phyloP scores from a whole-genome alignment of 1,140 invertebrate species.

The Tenebrio molitor region DNA sequence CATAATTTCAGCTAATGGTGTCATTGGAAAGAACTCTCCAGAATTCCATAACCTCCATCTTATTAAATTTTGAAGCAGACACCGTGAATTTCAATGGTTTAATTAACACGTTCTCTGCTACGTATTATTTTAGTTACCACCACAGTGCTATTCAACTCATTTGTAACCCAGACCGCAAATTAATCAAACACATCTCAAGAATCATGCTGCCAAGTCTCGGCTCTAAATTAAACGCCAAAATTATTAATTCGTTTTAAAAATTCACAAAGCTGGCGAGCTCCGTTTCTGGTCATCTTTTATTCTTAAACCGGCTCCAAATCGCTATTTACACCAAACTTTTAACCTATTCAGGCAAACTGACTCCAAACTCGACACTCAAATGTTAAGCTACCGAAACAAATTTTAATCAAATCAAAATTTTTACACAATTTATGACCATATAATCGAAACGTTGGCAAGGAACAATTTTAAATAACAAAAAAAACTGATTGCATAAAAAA shows the following conservation, averaged over 20 bases:
- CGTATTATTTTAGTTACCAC: conserved; percentile 40
- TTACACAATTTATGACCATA: too few species aligned
- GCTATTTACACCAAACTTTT: too few species aligned
- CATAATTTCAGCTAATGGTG: conserved; percentile 1
- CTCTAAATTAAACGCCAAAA: conserved; percentile 18
- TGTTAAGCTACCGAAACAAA: too few species aligned
- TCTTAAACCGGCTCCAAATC: too few species aligned
- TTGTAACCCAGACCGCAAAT: conserved; percentile 24
- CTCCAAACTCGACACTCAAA: too few species aligned
- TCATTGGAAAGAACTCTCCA: conserved; percentile 18
- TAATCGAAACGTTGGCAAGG: too few species aligned
- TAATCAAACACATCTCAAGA: conserved; percentile 38
- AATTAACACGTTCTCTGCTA: conserved; percentile 39
- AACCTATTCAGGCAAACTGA: too few species aligned
- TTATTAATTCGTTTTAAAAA: conserved; percentile 33
- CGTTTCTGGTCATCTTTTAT: too few species aligned
- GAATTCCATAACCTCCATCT: conserved; percentile 26
- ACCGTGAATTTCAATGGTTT: conserved; percentile 39
- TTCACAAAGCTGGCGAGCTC: conserved; percentile 17
- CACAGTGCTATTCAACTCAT: conserved; percentile 33
- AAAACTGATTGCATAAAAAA: too few species aligned
- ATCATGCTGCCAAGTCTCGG: conserved; percentile 19
- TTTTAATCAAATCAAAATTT: too few species aligned
- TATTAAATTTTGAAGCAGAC: conserved; percentile 33
- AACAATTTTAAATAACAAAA: too few species aligned